A percentile compares a stretch with the other conserved stretches of the same genome.
These are phyloP conservation scores for Pantherophis alleghaniensis DNA, from an alignment of 2,797 vertebrate genomes.

Conservation along the genomic window DNA sequence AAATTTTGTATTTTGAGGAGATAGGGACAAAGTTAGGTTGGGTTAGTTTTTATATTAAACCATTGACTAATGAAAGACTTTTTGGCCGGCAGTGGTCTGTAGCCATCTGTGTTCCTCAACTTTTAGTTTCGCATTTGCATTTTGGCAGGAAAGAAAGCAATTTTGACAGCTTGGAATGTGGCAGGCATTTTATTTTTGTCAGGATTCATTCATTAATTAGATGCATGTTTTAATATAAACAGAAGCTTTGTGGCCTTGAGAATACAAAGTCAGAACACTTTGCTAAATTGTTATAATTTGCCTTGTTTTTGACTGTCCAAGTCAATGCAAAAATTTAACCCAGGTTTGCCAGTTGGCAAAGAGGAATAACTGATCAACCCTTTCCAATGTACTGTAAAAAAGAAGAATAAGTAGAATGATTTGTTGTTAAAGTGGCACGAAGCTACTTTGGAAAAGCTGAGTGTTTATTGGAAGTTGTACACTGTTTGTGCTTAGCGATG, in stretches of 20 bases:
- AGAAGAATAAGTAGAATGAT: not conserved
- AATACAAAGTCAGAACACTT: slow-evolving; percentile 5
- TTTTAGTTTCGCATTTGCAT: not conserved
- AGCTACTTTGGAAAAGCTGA: not conserved
- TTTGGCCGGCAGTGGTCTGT: not conserved
- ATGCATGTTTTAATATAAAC: not conserved
- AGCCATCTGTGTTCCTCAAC: not conserved
- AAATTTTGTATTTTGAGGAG: not conserved
- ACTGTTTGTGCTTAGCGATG: not conserved
- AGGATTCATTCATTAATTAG: not conserved
- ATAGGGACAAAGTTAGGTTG: not conserved
- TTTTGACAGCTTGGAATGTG: not conserved
- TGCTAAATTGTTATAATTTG: not conserved
- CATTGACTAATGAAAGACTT: not conserved
- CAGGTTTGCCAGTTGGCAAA: not conserved
- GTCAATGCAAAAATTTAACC: not conserved
- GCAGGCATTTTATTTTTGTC: not conserved
- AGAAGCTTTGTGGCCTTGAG: not conserved
- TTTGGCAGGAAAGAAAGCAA: slow-evolving; percentile 5
- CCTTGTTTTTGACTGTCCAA: not conserved
- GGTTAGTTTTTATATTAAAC: not conserved
- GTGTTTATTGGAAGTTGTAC: not conserved
- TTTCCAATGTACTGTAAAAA: not conserved
- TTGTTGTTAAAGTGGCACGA: not conserved
- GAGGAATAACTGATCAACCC: not conserved